Evolutionary conservation across 1,140 invertebrate species (phyloP), one percentile per base, ranked within the genome.

Genomic region (Brachionus paranguensis): DNA sequence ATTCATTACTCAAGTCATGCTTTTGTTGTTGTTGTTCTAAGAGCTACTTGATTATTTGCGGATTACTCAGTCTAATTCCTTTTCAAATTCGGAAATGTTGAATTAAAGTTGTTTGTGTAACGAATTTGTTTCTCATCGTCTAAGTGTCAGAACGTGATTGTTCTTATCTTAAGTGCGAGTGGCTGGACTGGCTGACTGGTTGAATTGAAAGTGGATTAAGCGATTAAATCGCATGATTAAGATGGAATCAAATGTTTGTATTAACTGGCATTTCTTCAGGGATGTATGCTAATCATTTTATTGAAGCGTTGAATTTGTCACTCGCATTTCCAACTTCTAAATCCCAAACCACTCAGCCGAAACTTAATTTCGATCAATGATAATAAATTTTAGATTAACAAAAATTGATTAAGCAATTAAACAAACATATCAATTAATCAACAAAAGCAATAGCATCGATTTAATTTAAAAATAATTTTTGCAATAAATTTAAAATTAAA

Each of bases 181-280:
- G 45, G 45, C 53, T 8, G 53, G 17, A 5, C 53, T 60, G 45
- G n/a, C 12, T 50, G 11, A n/a, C 45, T 50, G 47, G 5, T 37
- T 1, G 17, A 53, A n/a, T 53, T 17, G 10, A 72, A 72, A 43
- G 29, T 72, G 68, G 68, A 72, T 72, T 72, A 72, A 72, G 20
- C 29, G 68, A 72, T 72, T 72, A 72, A 72, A 41, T 72, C 68
- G 68, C 68, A 72, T 72, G 68, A 72, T 72, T 72, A 72, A 72
- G 68, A 72, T 72, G 68, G 68, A 72, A 72, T 72, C 68, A 24
- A 72, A 14, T 12, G 29, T 68, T 68, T 8, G 12, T 11, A 33
- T 68, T 33, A 68, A 10, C 29, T 68, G 12, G 24, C 27, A 68
- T 33, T 68, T 68, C 33, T 33, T 68, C 65, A 68, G 65, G 33